A percentile compares a stretch with the other conserved stretches of the same genome.
Conservation (phyloP, 2,113 vertebrate species). For the Epinephelus fuscoguttatus region DNA sequence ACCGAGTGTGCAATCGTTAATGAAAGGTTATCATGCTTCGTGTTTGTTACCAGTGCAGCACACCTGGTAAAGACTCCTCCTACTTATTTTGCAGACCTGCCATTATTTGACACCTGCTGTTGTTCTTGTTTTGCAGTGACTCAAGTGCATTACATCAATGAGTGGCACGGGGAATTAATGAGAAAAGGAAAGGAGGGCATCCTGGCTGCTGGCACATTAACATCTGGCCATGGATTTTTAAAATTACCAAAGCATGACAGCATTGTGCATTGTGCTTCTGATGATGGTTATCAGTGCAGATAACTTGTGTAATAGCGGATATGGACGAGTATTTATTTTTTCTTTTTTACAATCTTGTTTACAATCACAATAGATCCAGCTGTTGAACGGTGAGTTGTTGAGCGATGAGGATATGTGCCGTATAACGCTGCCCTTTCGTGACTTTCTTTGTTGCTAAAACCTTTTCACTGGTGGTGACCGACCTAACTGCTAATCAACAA, state of each 20-base stretch:
- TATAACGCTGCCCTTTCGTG: background rate
- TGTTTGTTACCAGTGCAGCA: conserved; percentile 70
- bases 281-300: conserved; percentile 80
- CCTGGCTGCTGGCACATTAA: conserved; percentile 66
- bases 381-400: conserved; percentile 21
- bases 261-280: conserved; percentile 57
- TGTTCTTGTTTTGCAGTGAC: conserved; percentile 77
- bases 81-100: conserved; percentile 61
- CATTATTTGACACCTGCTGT: conserved; percentile 80
- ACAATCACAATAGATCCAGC: conserved; percentile 45
- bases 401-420: conserved; percentile 6
- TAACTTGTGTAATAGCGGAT: conserved; percentile 39
- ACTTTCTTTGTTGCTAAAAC: conserved; percentile 19
- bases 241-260: conserved; percentile 66
- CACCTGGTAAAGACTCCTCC: conserved; percentile 82
- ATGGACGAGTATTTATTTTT: conserved; percentile 47
- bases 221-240: conserved; percentile 77
- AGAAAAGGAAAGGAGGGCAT: conserved; percentile 71
- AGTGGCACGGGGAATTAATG: conserved; percentile 68
- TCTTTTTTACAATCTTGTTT: conserved; percentile 63
- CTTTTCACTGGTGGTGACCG: conserved; percentile 31
- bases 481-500: conserved; percentile 31
- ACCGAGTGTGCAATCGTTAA: conserved; percentile 80
- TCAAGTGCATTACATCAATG: conserved; percentile 79
- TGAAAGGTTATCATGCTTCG: conserved; percentile 80